Conservation (phyloP, 2,888 invertebrate genomes). For the Drosophila gaucha region DNA sequence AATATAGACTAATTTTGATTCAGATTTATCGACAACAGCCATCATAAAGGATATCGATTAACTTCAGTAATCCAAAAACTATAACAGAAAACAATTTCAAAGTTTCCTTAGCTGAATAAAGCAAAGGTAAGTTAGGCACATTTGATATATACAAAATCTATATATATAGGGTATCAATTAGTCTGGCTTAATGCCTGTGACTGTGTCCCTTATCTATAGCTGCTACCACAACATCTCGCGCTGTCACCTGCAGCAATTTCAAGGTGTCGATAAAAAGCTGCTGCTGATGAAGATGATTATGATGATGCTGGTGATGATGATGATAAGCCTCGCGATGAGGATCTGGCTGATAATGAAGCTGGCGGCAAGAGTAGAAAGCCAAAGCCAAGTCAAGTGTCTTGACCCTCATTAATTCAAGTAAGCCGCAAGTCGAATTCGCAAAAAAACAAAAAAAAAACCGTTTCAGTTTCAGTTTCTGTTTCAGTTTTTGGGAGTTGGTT, state of each 20-base stretch:
- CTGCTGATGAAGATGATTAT: constrained; percentile 2
- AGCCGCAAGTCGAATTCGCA: constrained; percentile 57
- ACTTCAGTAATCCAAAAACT: too few species aligned
- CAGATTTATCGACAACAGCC: too few species aligned
- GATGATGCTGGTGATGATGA: not conserved
- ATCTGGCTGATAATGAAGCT: constrained; percentile 19
- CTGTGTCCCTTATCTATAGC: not conserved
- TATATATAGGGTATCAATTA: not conserved
- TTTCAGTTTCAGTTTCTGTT: constrained; percentile 40
- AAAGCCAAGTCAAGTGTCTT: constrained; percentile 68
- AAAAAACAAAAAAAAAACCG: constrained; percentile 34
- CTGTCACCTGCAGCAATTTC: constrained; percentile 57
- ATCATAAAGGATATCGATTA: too few species aligned
- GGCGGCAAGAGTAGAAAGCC: constrained; percentile 52
- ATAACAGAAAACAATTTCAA: not conserved
- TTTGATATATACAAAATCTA: too few species aligned
- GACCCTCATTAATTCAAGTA: constrained; percentile 77
- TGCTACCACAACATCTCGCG: constrained; percentile 1
- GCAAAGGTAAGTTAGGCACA: not conserved
- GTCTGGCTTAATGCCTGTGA: not conserved
- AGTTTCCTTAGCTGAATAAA: too few species aligned
- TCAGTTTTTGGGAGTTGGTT: constrained; percentile 12
- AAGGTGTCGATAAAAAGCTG: constrained; percentile 50
- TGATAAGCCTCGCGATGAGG: not conserved
- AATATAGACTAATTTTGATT: too few species aligned